Evolutionary conservation across 2,888 invertebrate genomes (phyloP).

Genomic region (Cataglyphis rosenhaueri): DNA sequence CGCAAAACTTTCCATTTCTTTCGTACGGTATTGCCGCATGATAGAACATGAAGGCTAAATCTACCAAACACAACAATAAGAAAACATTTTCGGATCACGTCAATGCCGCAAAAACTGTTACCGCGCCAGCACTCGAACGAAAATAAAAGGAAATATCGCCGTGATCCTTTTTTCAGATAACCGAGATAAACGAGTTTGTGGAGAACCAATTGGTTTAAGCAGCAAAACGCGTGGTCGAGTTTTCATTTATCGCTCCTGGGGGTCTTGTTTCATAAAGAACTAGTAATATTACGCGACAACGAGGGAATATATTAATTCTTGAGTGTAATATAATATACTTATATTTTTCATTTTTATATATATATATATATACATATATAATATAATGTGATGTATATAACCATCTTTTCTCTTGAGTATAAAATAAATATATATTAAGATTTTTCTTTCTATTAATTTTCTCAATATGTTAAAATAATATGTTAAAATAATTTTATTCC

Average conservation of each 20-base stretch:
- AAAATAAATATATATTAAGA: background rate
- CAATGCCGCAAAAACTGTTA: conserved; percentile 14
- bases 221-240: conserved; percentile 38
- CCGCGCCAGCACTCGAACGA: background rate
- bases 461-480: background rate
- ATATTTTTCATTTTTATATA: background rate
- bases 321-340: background rate
- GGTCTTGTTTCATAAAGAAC: background rate
- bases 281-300: background rate
- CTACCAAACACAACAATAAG: background rate
- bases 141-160: conserved; percentile 11
- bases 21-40: conserved; percentile 5
- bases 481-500: background rate
- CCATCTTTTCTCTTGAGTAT: background rate
- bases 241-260: conserved; percentile 39
- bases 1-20: conserved; percentile 1
- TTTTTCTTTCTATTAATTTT: background rate
- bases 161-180: conserved; percentile 16
- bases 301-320: background rate
- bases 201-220: conserved; percentile 29
- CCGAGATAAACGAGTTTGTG: conserved; percentile 28
- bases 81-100: background rate
- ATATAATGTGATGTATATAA: background rate
- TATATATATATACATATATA: too few relatives aligned
- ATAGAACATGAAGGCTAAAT: conserved; percentile 8